Conservation (phyloP, 2,113 vertebrate species). For the Trachemys scripta region DNA sequence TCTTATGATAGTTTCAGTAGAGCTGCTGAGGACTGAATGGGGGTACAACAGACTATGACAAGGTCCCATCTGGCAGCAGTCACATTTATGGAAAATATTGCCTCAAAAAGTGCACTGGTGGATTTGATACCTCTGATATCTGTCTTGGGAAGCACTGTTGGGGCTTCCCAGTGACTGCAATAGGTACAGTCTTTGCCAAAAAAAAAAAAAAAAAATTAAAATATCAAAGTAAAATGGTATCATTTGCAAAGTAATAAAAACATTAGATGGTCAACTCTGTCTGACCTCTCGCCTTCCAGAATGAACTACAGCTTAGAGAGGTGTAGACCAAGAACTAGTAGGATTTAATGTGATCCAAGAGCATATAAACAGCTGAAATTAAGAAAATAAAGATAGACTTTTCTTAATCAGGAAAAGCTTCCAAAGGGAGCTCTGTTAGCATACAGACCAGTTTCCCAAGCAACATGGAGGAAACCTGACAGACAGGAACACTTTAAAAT, state of each 20-base stretch:
- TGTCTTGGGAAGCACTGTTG: background rate
- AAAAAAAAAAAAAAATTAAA: no score
- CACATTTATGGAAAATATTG: background rate
- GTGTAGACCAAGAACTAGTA: background rate
- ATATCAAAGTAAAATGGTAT: no score
- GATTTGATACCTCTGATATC: background rate
- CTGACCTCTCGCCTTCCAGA: background rate
- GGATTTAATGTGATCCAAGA: background rate
- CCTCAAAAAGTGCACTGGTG: background rate
- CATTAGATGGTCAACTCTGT: background rate
- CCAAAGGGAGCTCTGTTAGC: background rate
- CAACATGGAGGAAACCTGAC: background rate
- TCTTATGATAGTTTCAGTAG: background rate
- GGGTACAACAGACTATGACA: background rate
- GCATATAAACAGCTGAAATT: background rate
- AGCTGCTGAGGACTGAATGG: background rate
- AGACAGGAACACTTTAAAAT: background rate
- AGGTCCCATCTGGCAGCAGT: background rate
- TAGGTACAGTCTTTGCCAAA: background rate
- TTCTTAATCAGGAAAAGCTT: background rate
- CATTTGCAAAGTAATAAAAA: background rate
- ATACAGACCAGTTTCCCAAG: background rate
- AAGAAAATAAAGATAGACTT: background rate
- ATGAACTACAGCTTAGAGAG: background rate
- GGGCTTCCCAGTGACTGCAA: conserved; percentile 47